Percentiles rank a stretch among this genome's conserved stretches.
Evolutionary conservation across 2,797 vertebrate species (phyloP).

Genomic region (Parauchenoglanis ngamensis): DNA sequence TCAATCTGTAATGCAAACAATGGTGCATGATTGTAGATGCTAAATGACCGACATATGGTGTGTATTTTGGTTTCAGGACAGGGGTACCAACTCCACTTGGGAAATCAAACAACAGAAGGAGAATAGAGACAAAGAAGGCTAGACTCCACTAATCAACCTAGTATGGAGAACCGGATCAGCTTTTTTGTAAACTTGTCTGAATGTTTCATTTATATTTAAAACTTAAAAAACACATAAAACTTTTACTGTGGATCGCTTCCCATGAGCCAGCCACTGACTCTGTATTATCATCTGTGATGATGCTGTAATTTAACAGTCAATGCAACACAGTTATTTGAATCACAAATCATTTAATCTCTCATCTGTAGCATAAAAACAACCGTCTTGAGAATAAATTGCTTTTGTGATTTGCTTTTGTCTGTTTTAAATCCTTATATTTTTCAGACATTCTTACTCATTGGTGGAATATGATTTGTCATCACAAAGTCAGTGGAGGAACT

Average conservation of each 20-base stretch:
- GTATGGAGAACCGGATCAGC: background rate
- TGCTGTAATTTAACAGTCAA: background rate
- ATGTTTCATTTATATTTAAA: background rate
- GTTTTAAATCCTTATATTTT: background rate
- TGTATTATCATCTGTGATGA: slow-evolving; percentile 3
- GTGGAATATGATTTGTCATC: background rate
- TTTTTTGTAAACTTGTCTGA: background rate
- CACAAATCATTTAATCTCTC: background rate
- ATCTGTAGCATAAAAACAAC: background rate
- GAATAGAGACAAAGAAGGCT: slow-evolving; percentile 43
- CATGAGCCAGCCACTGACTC: background rate
- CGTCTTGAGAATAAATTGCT: background rate
- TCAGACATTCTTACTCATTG: background rate
- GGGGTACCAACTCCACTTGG: slow-evolving; percentile 85
- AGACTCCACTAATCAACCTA: background rate
- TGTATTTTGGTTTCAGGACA: slow-evolving; percentile 75
- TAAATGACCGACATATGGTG: background rate
- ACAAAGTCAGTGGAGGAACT: background rate
- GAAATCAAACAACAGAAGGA: slow-evolving; percentile 68
- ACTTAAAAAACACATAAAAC: background rate
- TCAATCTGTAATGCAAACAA: background rate
- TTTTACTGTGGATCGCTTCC: background rate
- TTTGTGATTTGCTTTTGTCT: background rate
- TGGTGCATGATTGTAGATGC: background rate
- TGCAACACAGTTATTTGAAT: slow-evolving; percentile 8